Base-by-base conservation (phyloP, 2,888 invertebrate genomes). In the Sesia apiformis region DNA sequence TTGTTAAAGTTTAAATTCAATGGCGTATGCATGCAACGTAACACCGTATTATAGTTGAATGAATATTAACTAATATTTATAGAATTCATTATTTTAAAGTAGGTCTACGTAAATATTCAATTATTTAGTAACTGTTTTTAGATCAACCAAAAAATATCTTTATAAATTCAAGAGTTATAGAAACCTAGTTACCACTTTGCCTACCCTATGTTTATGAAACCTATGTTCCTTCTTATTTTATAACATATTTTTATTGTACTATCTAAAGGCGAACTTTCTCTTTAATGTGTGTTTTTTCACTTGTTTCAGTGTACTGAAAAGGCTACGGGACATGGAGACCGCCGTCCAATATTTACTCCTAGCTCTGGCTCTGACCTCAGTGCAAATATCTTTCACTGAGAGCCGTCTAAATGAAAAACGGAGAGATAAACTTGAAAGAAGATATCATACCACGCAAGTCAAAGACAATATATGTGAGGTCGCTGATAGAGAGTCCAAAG, bases 391-490 rank as follows among this genome's bases (percentile, higher is more conserved):
- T 68, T 82, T 80, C 76, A 84, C 87, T 66, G 88, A 88, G 72
- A 87, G 87, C 76, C 84, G 87, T 64, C 82, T 86, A 77, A 87
- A 84, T 87, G 88, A 89, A 81, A 89, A 88, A 82, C 88, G 88
- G 61, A 79, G 88, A 65, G 86, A 88, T 75, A 89, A 89, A 84
- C 85, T 81, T 59, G 87, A 87, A 69, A 78, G 88, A 60, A 74
- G 84, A 63, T 76, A 81, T 68, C 83, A 86, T 60, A 68, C 79
- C 23, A 72, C 75, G 46, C 81, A 81, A 66, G 74, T 76, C 57
- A 82, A 84, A 73, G 83, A 87, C 72, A 92, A 92, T 75, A 87
- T 92, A 65, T 92, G 92, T 73, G 90, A 91, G 69, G 90, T 91
- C 65, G 84, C 90, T 52, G 84, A 84, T 59, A 80, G 85, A 59